Evolutionary conservation across 2,797 vertebrate species (phyloP), one percentile per base, ranked within the genome.

Genomic region (Peromyscus eremicus): DNA sequence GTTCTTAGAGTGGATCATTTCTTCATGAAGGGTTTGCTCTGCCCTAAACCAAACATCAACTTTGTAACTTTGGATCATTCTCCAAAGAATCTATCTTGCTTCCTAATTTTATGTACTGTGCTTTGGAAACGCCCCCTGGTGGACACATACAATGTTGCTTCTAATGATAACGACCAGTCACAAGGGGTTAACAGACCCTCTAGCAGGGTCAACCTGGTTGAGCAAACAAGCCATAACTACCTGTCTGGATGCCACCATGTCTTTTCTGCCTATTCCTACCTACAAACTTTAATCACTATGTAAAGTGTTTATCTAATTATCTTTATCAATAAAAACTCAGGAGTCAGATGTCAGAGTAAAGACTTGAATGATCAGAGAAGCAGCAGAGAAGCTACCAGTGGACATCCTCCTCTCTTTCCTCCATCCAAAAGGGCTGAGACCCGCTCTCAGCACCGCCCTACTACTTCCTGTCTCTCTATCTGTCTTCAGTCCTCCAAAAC

Each of bases 61-160:
- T 86, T 81, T 85, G n/a, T 76, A 95, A 92, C 40, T 88, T 91
- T 83, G 93, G 17, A 86, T 91, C 91, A 46, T 84, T 92, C n/a
- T 32, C 7, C 25, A 89, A 91, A 83, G 62, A 12, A 49, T 6
- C 6, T 40, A 82, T 82, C 27, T 92, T 96, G 19, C 64, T 60
- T 52, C 49, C 57, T 57, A 43, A 82, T 84, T 86, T 83, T 73
- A 71, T 68, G 60, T 12, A 27, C 17, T 85, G 55, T 93, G 32
- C 27, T 85, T 92, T 96, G 81, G 64, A 93, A 93, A 83, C 29
- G 83, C 93, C 86, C 89, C n/a, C 96, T 97, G 49, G 94, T 96
- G 94, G 92, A 71, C 64, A 83, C n/a, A 92, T 34, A 12, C 73
- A 80, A 71, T 85, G 79, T 82, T 10, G 11, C 62, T 75, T 83